Percentiles rank a stretch among this genome's conserved stretches.
These are phyloP conservation scores for Saguinus midas DNA, from an alignment of 2,113 vertebrate genomes.

Conservation along the genomic window DNA sequence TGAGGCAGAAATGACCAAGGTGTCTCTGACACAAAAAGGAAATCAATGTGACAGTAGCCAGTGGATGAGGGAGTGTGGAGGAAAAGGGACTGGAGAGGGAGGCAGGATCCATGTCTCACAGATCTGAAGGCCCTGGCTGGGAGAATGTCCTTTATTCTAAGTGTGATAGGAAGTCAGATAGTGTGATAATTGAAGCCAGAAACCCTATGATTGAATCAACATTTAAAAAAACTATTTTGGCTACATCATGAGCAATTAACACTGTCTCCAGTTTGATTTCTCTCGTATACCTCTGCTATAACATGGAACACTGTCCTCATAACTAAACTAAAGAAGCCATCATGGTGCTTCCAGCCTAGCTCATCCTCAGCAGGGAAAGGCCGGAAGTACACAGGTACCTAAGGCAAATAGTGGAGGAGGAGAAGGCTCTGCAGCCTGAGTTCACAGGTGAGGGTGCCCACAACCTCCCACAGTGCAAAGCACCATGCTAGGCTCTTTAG, in stretches of 20 bases:
- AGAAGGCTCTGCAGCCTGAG: not conserved
- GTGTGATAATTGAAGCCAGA: conserved; percentile 11
- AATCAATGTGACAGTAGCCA: not conserved
- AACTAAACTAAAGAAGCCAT: not conserved
- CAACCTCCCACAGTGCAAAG: not conserved
- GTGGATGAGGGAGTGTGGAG: not conserved
- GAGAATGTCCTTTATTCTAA: not conserved
- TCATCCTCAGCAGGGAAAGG: not conserved
- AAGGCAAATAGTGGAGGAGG: not conserved
- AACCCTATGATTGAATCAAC: not conserved
- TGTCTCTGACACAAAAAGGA: not conserved
- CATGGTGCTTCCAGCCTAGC: not conserved
- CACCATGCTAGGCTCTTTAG: not conserved
- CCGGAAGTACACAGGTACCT: not conserved
- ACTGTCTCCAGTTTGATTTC: conserved; percentile 6
- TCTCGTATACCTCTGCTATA: not conserved
- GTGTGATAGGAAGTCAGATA: not conserved
- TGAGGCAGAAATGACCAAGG: not conserved
- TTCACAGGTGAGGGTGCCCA: not conserved
- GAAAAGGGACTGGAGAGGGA: not conserved
- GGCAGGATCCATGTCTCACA: not conserved
- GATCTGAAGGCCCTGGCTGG: not conserved
- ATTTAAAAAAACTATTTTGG: not conserved
- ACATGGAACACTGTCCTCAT: not conserved
- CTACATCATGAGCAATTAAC: not conserved